Conservation (phyloP, 2,888 invertebrate genomes). For the Dendrolimus pini region DNA sequence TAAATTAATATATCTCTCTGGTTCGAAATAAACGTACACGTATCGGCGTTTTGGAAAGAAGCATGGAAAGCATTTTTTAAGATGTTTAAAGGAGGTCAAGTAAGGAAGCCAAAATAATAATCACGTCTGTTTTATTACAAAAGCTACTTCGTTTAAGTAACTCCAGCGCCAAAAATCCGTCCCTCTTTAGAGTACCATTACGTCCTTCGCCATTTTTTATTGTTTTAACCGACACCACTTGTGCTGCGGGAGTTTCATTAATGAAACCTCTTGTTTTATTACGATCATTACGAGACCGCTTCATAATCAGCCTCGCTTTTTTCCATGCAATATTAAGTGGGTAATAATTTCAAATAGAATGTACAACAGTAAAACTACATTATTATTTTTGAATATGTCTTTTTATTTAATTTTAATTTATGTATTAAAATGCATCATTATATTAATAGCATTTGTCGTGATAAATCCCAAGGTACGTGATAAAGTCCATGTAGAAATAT, state of each 20-base stretch:
- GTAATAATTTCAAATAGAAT: not conserved
- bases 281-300: constrained; percentile 9
- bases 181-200: constrained; percentile 9
- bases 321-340: not conserved
- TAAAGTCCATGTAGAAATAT: too few relatives aligned
- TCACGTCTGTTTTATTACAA: not conserved
- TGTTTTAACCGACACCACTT: constrained; percentile 8
- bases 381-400: too few relatives aligned
- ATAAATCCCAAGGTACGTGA: not conserved
- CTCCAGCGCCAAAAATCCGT: constrained; percentile 2
- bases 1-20: too few relatives aligned
- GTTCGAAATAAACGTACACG: too few relatives aligned
- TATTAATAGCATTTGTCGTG: not conserved
- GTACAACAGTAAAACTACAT: too few relatives aligned
- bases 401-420: too few relatives aligned
- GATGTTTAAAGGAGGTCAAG: too few relatives aligned
- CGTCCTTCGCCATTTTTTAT: constrained; percentile 11
- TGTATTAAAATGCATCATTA: too few relatives aligned
- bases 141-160: constrained; percentile 6
- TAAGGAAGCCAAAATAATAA: not conserved
- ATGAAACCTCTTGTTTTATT: constrained; percentile 12
- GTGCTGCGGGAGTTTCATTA: constrained; percentile 8
- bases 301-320: not conserved
- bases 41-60: too few relatives aligned
- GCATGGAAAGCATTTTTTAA: too few relatives aligned